Evolutionary conservation across 2,113 vertebrate genomes (phyloP).

Genomic region (human (Homo sapiens)): DNA sequence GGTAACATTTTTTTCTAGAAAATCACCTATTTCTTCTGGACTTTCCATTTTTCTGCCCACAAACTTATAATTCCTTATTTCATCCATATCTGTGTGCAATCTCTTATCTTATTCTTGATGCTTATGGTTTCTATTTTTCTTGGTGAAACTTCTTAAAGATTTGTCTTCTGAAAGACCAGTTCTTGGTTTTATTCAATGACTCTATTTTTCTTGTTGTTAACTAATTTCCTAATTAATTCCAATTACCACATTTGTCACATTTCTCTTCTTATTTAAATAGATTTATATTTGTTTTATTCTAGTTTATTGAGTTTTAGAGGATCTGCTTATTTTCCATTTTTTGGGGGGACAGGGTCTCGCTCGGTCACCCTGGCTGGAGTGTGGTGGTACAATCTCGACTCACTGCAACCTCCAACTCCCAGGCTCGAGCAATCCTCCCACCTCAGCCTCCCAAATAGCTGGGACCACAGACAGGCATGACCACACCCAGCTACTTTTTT

Average conservation of each 20-base stretch:
- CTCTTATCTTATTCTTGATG: neutral
- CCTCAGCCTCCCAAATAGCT: too few relatives aligned
- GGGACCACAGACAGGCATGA: too few relatives aligned
- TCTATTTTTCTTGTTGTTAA: neutral
- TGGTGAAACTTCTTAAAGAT: neutral
- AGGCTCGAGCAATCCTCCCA: too few relatives aligned
- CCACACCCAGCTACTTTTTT: too few relatives aligned
- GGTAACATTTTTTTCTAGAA: neutral
- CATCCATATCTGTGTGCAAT: neutral
- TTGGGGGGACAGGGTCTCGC: neutral
- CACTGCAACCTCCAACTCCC: too few relatives aligned
- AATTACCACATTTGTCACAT: neutral
- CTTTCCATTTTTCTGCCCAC: neutral
- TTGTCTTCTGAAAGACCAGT: neutral
- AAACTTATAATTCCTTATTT: neutral
- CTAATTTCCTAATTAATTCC: neutral
- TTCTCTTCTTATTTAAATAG: neutral
- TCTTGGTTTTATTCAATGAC: neutral
- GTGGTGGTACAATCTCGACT: too few relatives aligned
- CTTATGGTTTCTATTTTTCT: neutral
- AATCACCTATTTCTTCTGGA: neutral
- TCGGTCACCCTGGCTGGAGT: too few relatives aligned
- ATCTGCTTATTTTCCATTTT: neutral
- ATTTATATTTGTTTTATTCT: neutral
- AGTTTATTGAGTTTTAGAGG: neutral